phyloP scores from a whole-genome alignment of 2,113 vertebrate species.

The Condylura cristata region DNA sequence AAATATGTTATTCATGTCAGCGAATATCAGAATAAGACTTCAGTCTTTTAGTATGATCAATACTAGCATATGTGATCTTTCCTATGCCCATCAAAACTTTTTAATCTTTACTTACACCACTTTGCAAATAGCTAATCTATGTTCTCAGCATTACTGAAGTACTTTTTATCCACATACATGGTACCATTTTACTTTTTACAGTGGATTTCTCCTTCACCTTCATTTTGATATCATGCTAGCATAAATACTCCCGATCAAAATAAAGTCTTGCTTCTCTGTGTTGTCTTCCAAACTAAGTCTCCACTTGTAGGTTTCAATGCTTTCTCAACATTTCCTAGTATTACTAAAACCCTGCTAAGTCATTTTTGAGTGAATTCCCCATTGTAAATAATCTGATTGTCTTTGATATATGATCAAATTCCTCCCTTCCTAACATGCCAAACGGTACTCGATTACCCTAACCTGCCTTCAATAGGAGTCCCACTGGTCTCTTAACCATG shows the following conservation, averaged over 20 bases:
- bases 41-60: neutral
- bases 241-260: neutral
- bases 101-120: neutral
- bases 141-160: neutral
- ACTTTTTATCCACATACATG: neutral
- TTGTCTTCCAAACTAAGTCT: neutral
- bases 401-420: neutral
- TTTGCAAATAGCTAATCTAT: neutral
- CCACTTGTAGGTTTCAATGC: neutral
- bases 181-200: neutral
- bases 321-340: neutral
- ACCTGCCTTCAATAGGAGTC: neutral
- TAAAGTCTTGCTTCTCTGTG: neutral
- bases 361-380: neutral
- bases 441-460: neutral
- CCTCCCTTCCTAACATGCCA: neutral
- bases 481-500: neutral
- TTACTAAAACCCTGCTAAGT: neutral
- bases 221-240: neutral
- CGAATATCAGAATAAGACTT: neutral
- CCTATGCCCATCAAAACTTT: neutral
- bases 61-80: neutral
- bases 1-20: neutral
- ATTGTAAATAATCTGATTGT: neutral
- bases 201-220: neutral